Evolutionary conservation across 2,888 invertebrate genomes (phyloP).

Genomic region (Phrixothrix hirtus): DNA sequence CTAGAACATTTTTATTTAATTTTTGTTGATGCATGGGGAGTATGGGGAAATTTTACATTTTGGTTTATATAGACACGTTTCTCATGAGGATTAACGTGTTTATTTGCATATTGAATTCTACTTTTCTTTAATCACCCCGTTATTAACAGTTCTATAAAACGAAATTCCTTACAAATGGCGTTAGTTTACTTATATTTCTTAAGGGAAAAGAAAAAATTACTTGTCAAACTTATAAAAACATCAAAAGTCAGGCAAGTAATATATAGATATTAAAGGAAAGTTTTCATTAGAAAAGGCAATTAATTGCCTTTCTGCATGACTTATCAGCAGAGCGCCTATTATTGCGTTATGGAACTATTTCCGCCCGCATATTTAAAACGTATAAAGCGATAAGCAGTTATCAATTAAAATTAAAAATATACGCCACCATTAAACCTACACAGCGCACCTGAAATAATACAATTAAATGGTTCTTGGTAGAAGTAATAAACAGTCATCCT

Average conservation of each 20-base stretch:
- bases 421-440: conserved; percentile 13
- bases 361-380: conserved; percentile 23
- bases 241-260: no score
- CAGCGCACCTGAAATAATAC: conserved; percentile 22
- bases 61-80: conserved; percentile 4
- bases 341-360: conserved; percentile 20
- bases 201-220: no score
- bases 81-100: conserved; percentile 30
- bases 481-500: conserved; percentile 22
- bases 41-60: conserved; percentile 16
- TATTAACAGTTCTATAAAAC: no score
- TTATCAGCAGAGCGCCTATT: no score
- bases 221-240: no score
- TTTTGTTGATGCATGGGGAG: conserved; percentile 18
- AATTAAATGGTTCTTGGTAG: conserved; percentile 17
- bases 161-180: no score
- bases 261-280: no score
- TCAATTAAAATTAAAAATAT: conserved; percentile 24
- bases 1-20: conserved; percentile 16
- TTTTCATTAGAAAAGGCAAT: no score
- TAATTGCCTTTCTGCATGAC: no score
- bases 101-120: no score
- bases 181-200: no score
- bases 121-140: no score
- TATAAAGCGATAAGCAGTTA: conserved; percentile 26